phyloP scores from a whole-genome alignment of 2,113 vertebrate species.

The Anoplopoma fimbria region DNA sequence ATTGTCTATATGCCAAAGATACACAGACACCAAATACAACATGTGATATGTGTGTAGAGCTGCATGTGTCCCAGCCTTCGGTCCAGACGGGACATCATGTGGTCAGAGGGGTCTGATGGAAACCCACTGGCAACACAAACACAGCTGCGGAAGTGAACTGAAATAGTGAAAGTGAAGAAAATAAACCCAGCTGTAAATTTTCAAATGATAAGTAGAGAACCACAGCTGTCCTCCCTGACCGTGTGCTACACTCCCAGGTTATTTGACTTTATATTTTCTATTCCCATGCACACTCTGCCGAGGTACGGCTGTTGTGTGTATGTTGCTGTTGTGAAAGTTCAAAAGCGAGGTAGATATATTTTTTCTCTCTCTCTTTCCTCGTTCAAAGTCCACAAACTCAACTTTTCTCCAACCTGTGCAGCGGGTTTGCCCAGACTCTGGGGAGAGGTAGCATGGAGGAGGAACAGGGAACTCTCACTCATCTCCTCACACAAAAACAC shows the following conservation, averaged over 20 bases:
- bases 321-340: conserved; percentile 78
- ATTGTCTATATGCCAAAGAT: neutral
- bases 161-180: conserved; percentile 20
- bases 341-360: conserved; percentile 66
- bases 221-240: conserved; percentile 39
- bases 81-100: neutral
- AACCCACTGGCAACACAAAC: neutral
- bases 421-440: conserved; percentile 76
- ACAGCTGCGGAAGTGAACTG: conserved; percentile 16
- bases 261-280: conserved; percentile 41
- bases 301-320: conserved; percentile 65
- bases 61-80: neutral
- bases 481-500: conserved; percentile 74
- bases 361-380: conserved; percentile 56
- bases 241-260: conserved; percentile 35
- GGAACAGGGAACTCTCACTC: conserved; percentile 77
- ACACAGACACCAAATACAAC: neutral
- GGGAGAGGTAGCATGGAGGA: conserved; percentile 74
- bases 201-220: conserved; percentile 22
- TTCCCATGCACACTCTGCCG: conserved; percentile 49
- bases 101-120: neutral
- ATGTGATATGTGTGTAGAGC: neutral
- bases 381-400: conserved; percentile 82
- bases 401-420: conserved; percentile 80
- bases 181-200: conserved; percentile 28